Percentiles rank a stretch among this genome's conserved stretches.
phyloP scores from a whole-genome alignment of 2,113 vertebrate species.

The Nansenia antarctica region DNA sequence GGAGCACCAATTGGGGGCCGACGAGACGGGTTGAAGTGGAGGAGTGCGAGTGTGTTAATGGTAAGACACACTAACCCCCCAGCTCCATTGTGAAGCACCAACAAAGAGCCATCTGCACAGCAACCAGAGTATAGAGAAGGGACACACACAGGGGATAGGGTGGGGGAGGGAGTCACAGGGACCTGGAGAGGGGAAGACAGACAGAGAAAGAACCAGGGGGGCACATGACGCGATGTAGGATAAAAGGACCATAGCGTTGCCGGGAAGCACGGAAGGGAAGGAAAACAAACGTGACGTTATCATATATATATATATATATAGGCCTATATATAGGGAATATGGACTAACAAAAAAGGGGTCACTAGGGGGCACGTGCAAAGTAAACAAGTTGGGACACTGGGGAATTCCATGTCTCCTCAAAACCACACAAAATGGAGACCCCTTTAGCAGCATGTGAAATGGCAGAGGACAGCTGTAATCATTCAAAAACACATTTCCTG shows the following conservation, averaged over 20 bases:
- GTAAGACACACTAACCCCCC: conserved; percentile 72
- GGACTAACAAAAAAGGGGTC: background rate
- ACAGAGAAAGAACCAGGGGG: background rate
- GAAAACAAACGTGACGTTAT: too few species aligned
- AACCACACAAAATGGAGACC: background rate
- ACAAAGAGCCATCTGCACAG: conserved; percentile 84
- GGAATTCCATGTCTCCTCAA: background rate
- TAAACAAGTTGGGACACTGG: background rate
- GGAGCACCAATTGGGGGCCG: conserved; percentile 17
- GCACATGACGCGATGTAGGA: too few species aligned
- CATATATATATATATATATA: background rate
- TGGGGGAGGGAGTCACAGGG: conserved; percentile 29
- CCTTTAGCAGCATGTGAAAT: conserved; percentile 30
- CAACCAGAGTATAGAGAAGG: conserved; percentile 69
- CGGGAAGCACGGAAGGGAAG: background rate
- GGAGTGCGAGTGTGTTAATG: conserved; percentile 57
- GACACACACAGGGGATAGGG: conserved; percentile 54
- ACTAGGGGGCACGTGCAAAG: background rate
- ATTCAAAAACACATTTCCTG: conserved; percentile 70
- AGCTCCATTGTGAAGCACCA: conserved; percentile 75
- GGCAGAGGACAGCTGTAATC: conserved; percentile 61
- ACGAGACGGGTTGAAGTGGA: conserved; percentile 45
- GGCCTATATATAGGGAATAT: background rate
- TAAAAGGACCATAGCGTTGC: background rate
- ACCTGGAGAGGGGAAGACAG: conserved; percentile 26